Evolutionary conservation across 1,140 invertebrate genomes (phyloP).

Genomic region (Notospermus geniculatus): DNA sequence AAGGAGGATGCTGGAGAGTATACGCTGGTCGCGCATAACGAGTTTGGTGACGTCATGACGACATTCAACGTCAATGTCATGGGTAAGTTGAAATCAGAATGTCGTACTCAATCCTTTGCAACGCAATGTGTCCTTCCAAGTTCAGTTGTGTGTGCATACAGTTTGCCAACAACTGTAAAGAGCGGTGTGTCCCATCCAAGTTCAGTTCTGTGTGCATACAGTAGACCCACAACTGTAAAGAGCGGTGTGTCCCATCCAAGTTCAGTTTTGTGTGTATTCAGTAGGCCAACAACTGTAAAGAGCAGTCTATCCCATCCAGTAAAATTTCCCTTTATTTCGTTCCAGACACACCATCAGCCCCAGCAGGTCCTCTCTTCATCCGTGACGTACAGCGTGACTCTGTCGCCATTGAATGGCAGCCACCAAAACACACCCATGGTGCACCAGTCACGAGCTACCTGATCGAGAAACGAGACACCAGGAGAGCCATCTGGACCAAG

Average conservation of each 20-base stretch:
- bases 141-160: too few relatives aligned
- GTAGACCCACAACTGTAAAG: too few relatives aligned
- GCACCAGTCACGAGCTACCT: conserved; percentile 70
- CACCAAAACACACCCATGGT: conserved; percentile 70
- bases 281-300: too few relatives aligned
- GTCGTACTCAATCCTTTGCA: too few relatives aligned
- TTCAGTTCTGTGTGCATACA: too few relatives aligned
- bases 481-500: conserved; percentile 34
- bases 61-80: conserved; percentile 88
- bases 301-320: too few relatives aligned
- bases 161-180: too few relatives aligned
- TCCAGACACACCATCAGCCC: conserved; percentile 81
- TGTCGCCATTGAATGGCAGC: conserved; percentile 72
- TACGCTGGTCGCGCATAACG: conserved; percentile 85
- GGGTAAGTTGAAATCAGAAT: conserved; percentile 39
- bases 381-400: conserved; percentile 25
- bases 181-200: too few relatives aligned
- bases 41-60: conserved; percentile 88
- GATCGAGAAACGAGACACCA: conserved; percentile 66
- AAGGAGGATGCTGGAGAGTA: conserved; percentile 86
- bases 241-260: too few relatives aligned
- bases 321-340: background rate
- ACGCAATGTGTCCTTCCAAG: too few relatives aligned
- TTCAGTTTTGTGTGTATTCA: too few relatives aligned
- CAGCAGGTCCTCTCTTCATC: conserved; percentile 89